phyloP scores from a whole-genome alignment of 2,888 invertebrate species.

The Barypeithes pellucidus region DNA sequence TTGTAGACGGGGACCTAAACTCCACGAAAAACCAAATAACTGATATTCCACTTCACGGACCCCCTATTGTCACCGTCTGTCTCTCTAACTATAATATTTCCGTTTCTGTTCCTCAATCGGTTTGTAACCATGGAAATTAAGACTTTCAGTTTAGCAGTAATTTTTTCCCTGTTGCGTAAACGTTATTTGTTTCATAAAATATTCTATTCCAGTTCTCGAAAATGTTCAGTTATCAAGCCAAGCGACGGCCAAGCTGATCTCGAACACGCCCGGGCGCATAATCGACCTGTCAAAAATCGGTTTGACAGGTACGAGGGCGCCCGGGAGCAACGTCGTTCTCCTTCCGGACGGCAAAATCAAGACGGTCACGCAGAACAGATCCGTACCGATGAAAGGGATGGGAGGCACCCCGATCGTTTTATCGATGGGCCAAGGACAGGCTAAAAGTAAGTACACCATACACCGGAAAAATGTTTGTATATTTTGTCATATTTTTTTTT shows the following conservation, averaged over 20 bases:
- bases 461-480: background rate
- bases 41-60: no score
- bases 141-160: no score
- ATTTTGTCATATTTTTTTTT: no score
- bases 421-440: slow-evolving; percentile 30
- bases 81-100: no score
- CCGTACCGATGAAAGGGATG: slow-evolving; percentile 49
- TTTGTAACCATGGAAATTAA: no score
- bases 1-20: no score
- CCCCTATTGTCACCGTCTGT: no score
- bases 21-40: no score
- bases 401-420: slow-evolving; percentile 56
- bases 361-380: slow-evolving; percentile 53
- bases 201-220: slow-evolving; percentile 65
- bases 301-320: slow-evolving; percentile 59
- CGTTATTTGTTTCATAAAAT: background rate
- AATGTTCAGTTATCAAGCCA: slow-evolving; percentile 65
- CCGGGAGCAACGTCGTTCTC: slow-evolving; percentile 64
- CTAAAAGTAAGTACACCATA: slow-evolving; percentile 9
- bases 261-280: slow-evolving; percentile 61
- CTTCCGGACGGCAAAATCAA: slow-evolving; percentile 68
- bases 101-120: no score
- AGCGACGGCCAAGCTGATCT: slow-evolving; percentile 61
- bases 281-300: slow-evolving; percentile 67
- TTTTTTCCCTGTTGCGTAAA: no score